Evolutionary conservation across 2,888 invertebrate genomes (phyloP), one percentile per base, ranked within the genome.

Genomic region (Carterocephalus palaemon): DNA sequence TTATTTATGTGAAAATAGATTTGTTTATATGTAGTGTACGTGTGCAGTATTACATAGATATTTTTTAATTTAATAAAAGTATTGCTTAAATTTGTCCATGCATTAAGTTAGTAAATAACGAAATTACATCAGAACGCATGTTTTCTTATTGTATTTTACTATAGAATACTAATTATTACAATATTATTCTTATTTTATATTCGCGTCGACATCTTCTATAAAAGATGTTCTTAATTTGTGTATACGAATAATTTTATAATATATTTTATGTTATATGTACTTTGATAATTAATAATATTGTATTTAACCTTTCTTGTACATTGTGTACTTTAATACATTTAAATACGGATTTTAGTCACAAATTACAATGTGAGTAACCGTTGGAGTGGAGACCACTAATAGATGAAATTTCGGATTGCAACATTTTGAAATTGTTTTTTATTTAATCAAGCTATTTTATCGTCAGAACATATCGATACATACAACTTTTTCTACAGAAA

Each of bases 1-100:
- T 77, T 76, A 72, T 75, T 73, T 75, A 75, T 78, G 68, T 75
- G 59, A 70, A 77, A 67, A 77, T 79, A 75, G 75, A 74, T 63
- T 71, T 62, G 59, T 57, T 57, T 54, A 47, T 38, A 28, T 60
- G 62, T 64, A 61, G 59, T 71, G 79, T 77, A 80, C 75, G 81
- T 66, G 61, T 75, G 75, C 79, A 81, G 81, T 81, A 81, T 80
- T 82, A 81, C 70, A 65, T 72, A 71, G 63, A 53, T 59, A 64
- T 51, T 53, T 49, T 60, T 60, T 60, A 62, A 56, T 59, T 56
- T 49, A 29, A 34, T 13, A 17, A 28, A 17, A 6, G 4, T 24
- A 32, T 23, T 23, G 42, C 41, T 42, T 42, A 36, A 29, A 28
- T 28, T 42, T 57, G 63, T 52, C 58, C 59, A 58, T 63, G 66